Evolutionary conservation across 2,888 invertebrate genomes (phyloP).

Genomic region (Leucozona laternaria): DNA sequence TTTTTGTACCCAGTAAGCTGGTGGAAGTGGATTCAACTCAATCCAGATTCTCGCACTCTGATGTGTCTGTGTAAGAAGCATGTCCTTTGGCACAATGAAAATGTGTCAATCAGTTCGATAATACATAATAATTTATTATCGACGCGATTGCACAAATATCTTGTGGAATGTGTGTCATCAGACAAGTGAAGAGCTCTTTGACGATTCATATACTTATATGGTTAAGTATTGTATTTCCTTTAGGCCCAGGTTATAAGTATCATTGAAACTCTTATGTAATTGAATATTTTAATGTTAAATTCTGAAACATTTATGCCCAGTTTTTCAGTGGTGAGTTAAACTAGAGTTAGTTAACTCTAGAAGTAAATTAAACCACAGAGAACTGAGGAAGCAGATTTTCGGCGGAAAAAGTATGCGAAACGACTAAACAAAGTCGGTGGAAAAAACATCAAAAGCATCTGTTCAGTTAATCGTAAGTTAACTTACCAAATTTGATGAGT

Average conservation of each 20-base stretch:
- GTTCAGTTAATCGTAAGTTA: too few relatives aligned
- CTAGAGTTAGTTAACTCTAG: too few relatives aligned
- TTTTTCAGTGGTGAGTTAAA: too few relatives aligned
- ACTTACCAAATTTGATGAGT: too few relatives aligned
- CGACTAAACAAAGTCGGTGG: too few relatives aligned
- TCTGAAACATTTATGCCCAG: too few relatives aligned
- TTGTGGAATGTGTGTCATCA: conserved; percentile 58
- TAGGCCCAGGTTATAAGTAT: background rate
- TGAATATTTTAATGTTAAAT: too few relatives aligned
- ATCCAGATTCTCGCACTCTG: background rate
- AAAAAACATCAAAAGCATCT: too few relatives aligned
- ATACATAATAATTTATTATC: conserved; percentile 43
- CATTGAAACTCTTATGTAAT: too few relatives aligned
- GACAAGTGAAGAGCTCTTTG: conserved; percentile 48
- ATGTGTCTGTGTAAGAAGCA: background rate
- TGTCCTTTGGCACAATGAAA: conserved; percentile 36
- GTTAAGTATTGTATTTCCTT: conserved; percentile 19
- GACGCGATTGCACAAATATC: conserved; percentile 36
- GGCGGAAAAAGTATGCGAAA: too few relatives aligned
- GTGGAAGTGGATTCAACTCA: conserved; percentile 6
- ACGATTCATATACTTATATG: conserved; percentile 1
- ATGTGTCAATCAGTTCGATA: conserved; percentile 61
- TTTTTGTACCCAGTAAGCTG: background rate
- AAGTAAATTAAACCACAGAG: too few relatives aligned
- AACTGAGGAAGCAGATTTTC: too few relatives aligned